phyloP scores from a whole-genome alignment of 2,113 vertebrate species.

The Calonectris borealis region DNA sequence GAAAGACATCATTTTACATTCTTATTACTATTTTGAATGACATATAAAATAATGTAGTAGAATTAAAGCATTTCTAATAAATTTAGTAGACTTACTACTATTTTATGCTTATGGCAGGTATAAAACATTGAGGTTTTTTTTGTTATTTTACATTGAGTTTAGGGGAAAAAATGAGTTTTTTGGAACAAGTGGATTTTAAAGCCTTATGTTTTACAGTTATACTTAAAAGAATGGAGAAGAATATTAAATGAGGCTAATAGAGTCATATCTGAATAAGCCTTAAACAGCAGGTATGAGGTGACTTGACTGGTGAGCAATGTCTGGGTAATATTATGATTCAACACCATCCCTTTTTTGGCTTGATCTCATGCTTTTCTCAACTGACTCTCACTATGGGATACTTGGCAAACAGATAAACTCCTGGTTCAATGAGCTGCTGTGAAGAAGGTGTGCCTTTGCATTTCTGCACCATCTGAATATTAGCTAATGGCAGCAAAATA shows the following conservation, averaged over 20 bases:
- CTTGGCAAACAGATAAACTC: not conserved
- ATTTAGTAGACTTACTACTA: not conserved
- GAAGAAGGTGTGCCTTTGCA: not conserved
- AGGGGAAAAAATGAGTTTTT: not conserved
- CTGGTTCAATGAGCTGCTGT: not conserved
- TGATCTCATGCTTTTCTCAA: not conserved
- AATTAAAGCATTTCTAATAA: not conserved
- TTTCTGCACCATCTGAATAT: not conserved
- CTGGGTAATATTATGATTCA: not conserved
- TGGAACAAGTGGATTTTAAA: not conserved
- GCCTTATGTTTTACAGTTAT: not conserved
- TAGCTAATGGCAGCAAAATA: not conserved
- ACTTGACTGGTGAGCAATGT: not conserved
- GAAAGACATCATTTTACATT: not conserved
- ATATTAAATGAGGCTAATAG: not conserved
- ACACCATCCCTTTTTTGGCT: not conserved
- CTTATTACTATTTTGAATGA: not conserved
- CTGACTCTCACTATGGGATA: not conserved
- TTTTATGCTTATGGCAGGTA: not conserved
- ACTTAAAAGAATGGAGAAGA: not conserved
- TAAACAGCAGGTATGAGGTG: not conserved
- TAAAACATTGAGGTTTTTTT: not conserved
- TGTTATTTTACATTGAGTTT: not conserved
- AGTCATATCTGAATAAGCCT: not conserved
- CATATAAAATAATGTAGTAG: not conserved